phyloP scores from a whole-genome alignment of 1,140 invertebrate species.

The Apis cerana region DNA sequence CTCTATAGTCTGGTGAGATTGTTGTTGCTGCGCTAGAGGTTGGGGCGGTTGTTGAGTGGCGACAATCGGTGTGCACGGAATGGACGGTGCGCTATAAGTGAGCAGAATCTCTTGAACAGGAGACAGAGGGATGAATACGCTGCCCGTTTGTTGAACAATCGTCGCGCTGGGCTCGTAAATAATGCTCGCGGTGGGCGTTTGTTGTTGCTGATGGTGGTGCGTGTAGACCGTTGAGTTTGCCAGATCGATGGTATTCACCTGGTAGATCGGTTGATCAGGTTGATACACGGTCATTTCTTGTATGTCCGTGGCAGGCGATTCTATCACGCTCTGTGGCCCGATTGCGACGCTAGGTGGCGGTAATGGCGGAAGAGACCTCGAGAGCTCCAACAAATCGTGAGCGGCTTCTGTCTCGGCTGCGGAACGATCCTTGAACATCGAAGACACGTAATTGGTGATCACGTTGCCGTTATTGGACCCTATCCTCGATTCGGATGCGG shows the following conservation, averaged over 20 bases:
- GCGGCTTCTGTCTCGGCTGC: conserved; percentile 92
- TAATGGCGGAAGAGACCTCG: conserved; percentile 88
- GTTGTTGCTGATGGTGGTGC: conserved; percentile 62
- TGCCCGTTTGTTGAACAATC: conserved; percentile 72
- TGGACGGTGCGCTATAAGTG: conserved; percentile 76
- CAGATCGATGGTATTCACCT: conserved; percentile 71
- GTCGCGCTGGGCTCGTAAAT: conserved; percentile 76
- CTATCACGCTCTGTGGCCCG: conserved; percentile 78
- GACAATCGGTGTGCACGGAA: conserved; percentile 73
- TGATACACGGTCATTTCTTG: conserved; percentile 80
- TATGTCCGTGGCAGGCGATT: conserved; percentile 77
- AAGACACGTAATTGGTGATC: conserved; percentile 35
- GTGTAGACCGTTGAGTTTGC: conserved; percentile 36
- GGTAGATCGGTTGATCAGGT: conserved; percentile 75
- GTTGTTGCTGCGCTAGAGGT: conserved; percentile 34
- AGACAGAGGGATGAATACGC: conserved; percentile 76
- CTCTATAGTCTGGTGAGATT: conserved; percentile 62
- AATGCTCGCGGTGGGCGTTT: conserved; percentile 67
- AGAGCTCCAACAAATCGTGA: conserved; percentile 91
- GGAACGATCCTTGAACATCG: conserved; percentile 84
- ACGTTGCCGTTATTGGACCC: conserved; percentile 12
- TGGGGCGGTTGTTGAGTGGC: conserved; percentile 47
- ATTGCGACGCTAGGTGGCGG: conserved; percentile 84
- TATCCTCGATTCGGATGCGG: conserved; percentile 25
- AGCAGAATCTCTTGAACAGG: conserved; percentile 78